phyloP scores from a whole-genome alignment of 2,888 invertebrate species.

The Ditula angustiorana region DNA sequence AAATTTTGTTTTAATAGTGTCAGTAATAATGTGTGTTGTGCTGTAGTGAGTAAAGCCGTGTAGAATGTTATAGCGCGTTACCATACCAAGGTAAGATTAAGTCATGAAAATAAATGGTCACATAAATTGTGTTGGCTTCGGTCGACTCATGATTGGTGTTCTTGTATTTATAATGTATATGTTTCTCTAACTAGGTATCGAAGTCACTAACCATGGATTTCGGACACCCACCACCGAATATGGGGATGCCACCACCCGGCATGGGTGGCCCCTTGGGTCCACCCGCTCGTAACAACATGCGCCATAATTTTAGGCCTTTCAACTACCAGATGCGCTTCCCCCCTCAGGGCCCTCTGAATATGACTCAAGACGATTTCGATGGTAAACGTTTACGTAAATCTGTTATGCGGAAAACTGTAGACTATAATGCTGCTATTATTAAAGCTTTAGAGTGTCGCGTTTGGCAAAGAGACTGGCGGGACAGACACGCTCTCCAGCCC shows the following conservation, averaged over 20 bases:
- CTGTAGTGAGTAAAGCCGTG: conserved; percentile 55
- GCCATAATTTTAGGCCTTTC: conserved; percentile 81
- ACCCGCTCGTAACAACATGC: conserved; percentile 76
- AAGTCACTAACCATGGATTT: conserved; percentile 79
- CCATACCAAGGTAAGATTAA: conserved; percentile 69
- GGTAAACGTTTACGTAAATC: conserved; percentile 98
- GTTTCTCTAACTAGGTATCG: conserved; percentile 80
- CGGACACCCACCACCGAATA: conserved; percentile 78
- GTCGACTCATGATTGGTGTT: conserved; percentile 6
- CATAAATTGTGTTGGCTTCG: conserved; percentile 22
- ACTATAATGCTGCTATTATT: conserved; percentile 98
- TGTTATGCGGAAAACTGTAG: conserved; percentile 98
- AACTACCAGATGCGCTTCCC: conserved; percentile 82
- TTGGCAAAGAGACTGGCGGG: conserved; percentile 97
- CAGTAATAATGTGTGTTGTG: conserved; percentile 59
- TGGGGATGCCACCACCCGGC: conserved; percentile 76
- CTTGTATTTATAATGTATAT: conserved; percentile 58
- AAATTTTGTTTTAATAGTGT: conserved; percentile 55
- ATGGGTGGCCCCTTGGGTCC: conserved; percentile 66
- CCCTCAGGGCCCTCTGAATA: conserved; percentile 86
- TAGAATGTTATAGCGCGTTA: conserved; percentile 73
- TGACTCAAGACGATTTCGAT: conserved; percentile 96
- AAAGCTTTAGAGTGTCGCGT: conserved; percentile 96
- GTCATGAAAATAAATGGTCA: conserved; percentile 37
- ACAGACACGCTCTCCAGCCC: conserved; percentile 95